Base-by-base conservation (phyloP, 1,140 invertebrate genomes). In the Harlomillsia oculata region DNA sequence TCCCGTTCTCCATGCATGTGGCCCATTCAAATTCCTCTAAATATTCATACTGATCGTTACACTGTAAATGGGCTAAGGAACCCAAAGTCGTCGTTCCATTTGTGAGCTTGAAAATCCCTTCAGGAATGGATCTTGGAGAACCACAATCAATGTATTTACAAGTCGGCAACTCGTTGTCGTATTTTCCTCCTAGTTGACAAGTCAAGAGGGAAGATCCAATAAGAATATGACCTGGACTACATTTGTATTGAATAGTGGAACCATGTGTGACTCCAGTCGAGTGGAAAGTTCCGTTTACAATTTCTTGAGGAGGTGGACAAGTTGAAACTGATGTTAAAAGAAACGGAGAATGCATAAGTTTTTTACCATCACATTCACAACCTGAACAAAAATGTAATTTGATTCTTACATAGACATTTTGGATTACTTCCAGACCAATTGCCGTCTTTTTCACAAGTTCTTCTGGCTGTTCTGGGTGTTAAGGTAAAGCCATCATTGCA, bases 81-180 rank as follows among this genome's bases (percentile, higher is more conserved):
- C 80, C 81, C 28, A 85, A 83, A 0, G 88, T 91, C 2, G 52
- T 53, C 0, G 66, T 65, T 18, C 78, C 81, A 65, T 88, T 89
- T 0, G 84, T 68, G 0, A 91, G 71, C 14, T 76, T 72, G 53
- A 83, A 81, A 13, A 76, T 74, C 3, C 89, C 89, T 60, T 87
- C 82, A 67, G 84, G 78, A 2, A 89, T 79, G 46, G 82, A 77
- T 0, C 82, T 80, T 0, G 89, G 88, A 13, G 81, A 78, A 0
- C 88, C 87, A 69, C 92, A 96, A 67, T 94, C 88, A 0, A 94
- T 80, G 69, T 87, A 93, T 69, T 81, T 80, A 68, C 88, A 92
- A 5, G 80, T 78, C 0, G 87, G 85, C 8, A 82, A 77, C 64
- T 82, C 83, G 14, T 83, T 84, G 0, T 81, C 82, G 86, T 87